Evolutionary conservation across 1,140 invertebrate genomes (phyloP).

Genomic region (fruit fly (Drosophila melanogaster)): DNA sequence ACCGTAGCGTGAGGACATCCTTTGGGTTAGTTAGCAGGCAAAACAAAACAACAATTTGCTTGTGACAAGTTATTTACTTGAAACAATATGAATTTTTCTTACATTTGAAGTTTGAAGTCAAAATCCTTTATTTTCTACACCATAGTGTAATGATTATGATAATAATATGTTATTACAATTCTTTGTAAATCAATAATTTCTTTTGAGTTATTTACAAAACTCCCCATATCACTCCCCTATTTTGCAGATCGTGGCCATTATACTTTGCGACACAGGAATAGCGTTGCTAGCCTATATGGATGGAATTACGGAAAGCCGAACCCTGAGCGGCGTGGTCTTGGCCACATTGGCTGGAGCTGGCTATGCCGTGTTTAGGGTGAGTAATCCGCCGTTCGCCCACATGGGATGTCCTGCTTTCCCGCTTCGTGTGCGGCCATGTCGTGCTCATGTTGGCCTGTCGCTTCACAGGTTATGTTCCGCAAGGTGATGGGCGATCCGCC

Average conservation of each 20-base stretch:
- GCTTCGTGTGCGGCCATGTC: conserved; percentile 46
- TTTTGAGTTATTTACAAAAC: not conserved
- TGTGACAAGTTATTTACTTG: too few relatives aligned
- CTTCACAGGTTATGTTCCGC: conserved; percentile 92
- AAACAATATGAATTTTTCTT: too few relatives aligned
- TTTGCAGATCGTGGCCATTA: conserved; percentile 95
- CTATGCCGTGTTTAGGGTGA: conserved; percentile 96
- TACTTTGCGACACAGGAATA: conserved; percentile 96
- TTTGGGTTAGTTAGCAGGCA: conserved; percentile 1
- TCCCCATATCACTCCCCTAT: too few relatives aligned
- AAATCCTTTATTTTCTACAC: too few relatives aligned
- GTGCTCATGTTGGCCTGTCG: conserved; percentile 44
- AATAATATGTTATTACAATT: too few relatives aligned
- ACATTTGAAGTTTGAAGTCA: too few relatives aligned
- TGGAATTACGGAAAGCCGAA: conserved; percentile 94
- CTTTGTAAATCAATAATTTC: too few relatives aligned
- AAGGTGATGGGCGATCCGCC: conserved; percentile 96
- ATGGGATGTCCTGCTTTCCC: not conserved
- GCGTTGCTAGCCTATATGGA: conserved; percentile 98
- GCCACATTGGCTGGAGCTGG: conserved; percentile 94
- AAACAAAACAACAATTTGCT: not conserved
- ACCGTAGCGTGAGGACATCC: conserved; percentile 94
- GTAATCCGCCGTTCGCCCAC: not conserved
- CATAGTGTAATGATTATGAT: too few relatives aligned
- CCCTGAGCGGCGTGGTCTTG: conserved; percentile 95